Evolutionary conservation across 1,140 invertebrate species (phyloP), one percentile per base, ranked within the genome.

Genomic region (Euglossa dilemma): DNA sequence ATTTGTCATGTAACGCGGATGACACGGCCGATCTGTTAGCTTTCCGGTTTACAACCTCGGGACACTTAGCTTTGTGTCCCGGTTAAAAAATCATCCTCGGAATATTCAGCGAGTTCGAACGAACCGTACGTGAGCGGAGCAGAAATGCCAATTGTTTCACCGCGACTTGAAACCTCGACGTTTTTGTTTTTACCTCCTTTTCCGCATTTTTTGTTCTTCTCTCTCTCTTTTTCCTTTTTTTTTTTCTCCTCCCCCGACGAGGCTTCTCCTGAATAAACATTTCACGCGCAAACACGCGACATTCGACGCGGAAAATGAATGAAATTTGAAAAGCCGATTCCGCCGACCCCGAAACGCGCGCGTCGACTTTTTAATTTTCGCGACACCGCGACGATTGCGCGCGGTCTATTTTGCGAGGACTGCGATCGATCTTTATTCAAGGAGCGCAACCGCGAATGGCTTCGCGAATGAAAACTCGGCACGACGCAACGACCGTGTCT

Each of bases 1-100:
- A 89, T 91, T 90, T 89, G 90, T 91, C 89, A 92, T 92, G 81
- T 78, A 83, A 50, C 80, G 84, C 85, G 83, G 87, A 91, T 91
- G 91, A 90, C 87, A 87, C 82, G 82, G 74, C n/a, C 72, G 84
- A 90, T 90, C 86, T 85, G 81, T 86, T 84, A 64, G 69, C 80
- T 75, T 57, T 86, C 50, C 69, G 63, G 52, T 81, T 56, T 66
- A 81, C 70, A 83, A 50, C 43, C 54, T 74, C 61, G 18, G 36
- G 25, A 75, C 63, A 56, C 12, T 54, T 25, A 28, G 67, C 50
- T 85, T 85, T 25, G 18, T 63, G 47, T 14, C 61, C 56, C 20
- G 45, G 69, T 25, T 59, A 64, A 52, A 36, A 75, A 47, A 78
- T 63, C 52, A 7, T 61, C 50, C 28, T 59, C 16, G 6, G 23